Conservation (phyloP, 2,888 invertebrate genomes). For the Catotricha subobsoleta region DNA sequence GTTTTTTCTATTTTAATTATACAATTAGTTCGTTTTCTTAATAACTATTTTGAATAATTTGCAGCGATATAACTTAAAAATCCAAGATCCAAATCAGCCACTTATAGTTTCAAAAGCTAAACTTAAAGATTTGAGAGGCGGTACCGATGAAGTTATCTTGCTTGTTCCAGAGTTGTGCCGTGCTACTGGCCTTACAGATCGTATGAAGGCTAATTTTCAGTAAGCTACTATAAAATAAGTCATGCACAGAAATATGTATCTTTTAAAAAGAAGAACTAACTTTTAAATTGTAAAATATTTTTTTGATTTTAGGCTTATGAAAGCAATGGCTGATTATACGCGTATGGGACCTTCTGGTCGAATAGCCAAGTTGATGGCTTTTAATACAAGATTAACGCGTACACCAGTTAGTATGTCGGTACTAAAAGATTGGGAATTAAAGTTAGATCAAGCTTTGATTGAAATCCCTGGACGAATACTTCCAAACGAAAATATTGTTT, state of each 20-base stretch:
- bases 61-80: conserved; percentile 47
- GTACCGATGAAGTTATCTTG: conserved; percentile 48
- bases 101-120: conserved; percentile 55
- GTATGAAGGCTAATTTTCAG: conserved; percentile 41
- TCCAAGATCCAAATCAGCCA: conserved; percentile 52
- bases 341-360: conserved; percentile 50
- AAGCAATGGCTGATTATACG: conserved; percentile 51
- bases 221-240: too few species aligned
- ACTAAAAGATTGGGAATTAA: conserved; percentile 50
- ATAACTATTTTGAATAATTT: too few species aligned
- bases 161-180: conserved; percentile 68
- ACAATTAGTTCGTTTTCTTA: too few species aligned
- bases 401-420: conserved; percentile 37
- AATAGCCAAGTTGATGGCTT: conserved; percentile 44
- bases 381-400: conserved; percentile 41
- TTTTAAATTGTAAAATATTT: too few species aligned
- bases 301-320: conserved; percentile 36
- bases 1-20: too few species aligned
- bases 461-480: conserved; percentile 49
- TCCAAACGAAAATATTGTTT: conserved; percentile 42
- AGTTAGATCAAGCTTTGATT: conserved; percentile 42
- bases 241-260: too few species aligned
- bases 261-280: too few species aligned
- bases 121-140: conserved; percentile 54
- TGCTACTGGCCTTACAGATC: conserved; percentile 61